Evolutionary conservation across 2,113 vertebrate genomes (phyloP).

Genomic region (Petrocephalus microphthalmus): DNA sequence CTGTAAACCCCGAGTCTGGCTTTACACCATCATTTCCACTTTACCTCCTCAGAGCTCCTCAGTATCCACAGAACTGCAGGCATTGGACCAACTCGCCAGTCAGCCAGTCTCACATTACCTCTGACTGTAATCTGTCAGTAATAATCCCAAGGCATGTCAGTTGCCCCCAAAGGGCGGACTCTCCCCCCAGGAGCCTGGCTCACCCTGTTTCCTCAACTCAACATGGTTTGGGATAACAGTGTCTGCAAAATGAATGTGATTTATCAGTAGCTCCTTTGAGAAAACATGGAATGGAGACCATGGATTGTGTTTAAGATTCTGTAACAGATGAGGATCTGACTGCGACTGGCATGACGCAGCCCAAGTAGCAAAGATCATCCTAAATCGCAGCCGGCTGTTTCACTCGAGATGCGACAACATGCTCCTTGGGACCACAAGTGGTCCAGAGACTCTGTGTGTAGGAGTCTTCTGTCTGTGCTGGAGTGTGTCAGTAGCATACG

Average conservation of each 20-base stretch:
- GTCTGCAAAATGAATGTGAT: not conserved
- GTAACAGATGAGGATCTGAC: not conserved
- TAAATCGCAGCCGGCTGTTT: not conserved
- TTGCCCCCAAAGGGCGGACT: not conserved
- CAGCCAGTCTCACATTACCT: not conserved
- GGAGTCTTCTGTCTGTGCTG: not conserved
- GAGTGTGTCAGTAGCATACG: not conserved
- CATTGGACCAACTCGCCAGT: not conserved
- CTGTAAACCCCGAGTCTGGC: not conserved
- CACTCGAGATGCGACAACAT: not conserved
- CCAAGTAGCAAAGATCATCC: not conserved
- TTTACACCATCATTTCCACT: not conserved
- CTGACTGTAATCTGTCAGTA: not conserved
- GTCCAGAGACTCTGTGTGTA: not conserved
- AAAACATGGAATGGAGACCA: not conserved
- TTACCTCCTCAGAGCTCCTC: not conserved
- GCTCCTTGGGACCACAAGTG: not conserved
- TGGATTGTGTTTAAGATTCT: not conserved
- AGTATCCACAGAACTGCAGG: not conserved
- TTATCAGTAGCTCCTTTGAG: not conserved
- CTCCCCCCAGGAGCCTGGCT: not conserved
- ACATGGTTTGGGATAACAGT: not conserved
- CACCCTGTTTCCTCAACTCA: not conserved
- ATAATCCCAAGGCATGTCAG: not conserved
- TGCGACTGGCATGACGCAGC: not conserved